Base-by-base conservation (phyloP, 2,888 invertebrate genomes). In the Pimpla rufipes region DNA sequence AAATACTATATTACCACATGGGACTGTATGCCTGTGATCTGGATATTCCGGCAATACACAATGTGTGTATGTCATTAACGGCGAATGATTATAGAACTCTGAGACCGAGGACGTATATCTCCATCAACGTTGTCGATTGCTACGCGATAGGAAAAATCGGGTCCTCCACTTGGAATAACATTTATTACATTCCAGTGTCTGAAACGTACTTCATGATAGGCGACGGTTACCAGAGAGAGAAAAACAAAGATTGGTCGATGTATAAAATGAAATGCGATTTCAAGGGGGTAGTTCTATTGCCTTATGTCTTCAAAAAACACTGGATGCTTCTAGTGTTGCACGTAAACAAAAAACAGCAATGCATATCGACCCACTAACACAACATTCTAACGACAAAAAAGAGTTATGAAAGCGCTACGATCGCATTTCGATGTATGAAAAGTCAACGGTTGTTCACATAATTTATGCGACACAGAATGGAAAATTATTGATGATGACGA, bases 401-500 rank as follows among this genome's bases (percentile, higher is more conserved):
- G 55, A 23, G 23, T 18, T 7, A 10, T 55, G 11, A 5, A 23
- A 55, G 55, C 21, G n/a, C 35, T 50, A 5, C n/a, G 7, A 50
- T 6, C 7, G 6, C 13, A 50, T 50, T 18, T 50, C 16, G 16
- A 16, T 18, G 18, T 11, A 2, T 50, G 50, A 3, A 16, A 50
- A 50, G 13, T 8, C n/a, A 23, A 21, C 23, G 21, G 52, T 35
- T 40, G 21, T 50, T 50, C 50, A 16, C 10, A 35, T 45, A 67
- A 47, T 16, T 6, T 67, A 45, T 62, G 74, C 74, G 7, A 45
- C n/a, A 47, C 59, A 29, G 37, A 47, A 16, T 74, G 74, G 74
- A 62, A n/a, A 73, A 3, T 73, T 16, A 57, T 64, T 40, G 35
- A 74, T 18, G 62, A 74, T 16, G 11, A 47, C n/a, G 74, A 59